Conservation (phyloP, 2,888 invertebrate species). For the Aproaerema taeniolella region DNA sequence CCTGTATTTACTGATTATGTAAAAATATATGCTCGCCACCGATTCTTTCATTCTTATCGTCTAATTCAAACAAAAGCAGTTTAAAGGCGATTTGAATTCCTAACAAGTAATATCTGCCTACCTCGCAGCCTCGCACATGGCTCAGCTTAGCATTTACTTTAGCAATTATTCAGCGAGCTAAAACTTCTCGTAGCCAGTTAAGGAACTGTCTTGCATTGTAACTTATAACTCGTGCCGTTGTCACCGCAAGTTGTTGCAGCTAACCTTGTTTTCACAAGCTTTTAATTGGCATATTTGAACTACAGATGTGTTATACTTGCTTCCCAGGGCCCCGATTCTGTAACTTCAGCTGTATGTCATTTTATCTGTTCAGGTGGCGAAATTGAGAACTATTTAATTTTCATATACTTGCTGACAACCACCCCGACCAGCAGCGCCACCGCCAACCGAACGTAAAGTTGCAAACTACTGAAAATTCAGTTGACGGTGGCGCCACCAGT, state of each 20-base stretch:
- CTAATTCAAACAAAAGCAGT: background rate
- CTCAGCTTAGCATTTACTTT: constrained; percentile 33
- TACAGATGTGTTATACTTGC: background rate
- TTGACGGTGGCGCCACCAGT: too few relatives aligned
- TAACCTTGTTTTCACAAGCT: constrained; percentile 3
- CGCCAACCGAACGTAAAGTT: too few relatives aligned
- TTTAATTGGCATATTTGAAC: background rate
- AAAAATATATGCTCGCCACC: too few relatives aligned
- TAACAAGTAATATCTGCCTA: background rate
- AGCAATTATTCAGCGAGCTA: constrained; percentile 45
- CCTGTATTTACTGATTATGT: too few relatives aligned
- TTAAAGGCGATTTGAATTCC: background rate
- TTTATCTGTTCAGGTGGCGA: too few relatives aligned
- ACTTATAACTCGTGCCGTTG: constrained; percentile 30
- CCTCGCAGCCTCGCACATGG: background rate
- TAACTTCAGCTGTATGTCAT: too few relatives aligned
- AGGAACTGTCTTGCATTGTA: constrained; percentile 27
- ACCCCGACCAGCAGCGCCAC: too few relatives aligned
- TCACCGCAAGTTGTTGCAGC: constrained; percentile 24
- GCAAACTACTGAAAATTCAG: too few relatives aligned
- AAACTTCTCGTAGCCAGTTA: constrained; percentile 41
- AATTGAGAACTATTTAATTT: too few relatives aligned
- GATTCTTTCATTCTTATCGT: too few relatives aligned
- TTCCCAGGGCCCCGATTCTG: too few relatives aligned
- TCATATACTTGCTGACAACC: too few relatives aligned